Evolutionary conservation across 2,797 vertebrate genomes (phyloP).

Genomic region (Pachyuromys duprasi): DNA sequence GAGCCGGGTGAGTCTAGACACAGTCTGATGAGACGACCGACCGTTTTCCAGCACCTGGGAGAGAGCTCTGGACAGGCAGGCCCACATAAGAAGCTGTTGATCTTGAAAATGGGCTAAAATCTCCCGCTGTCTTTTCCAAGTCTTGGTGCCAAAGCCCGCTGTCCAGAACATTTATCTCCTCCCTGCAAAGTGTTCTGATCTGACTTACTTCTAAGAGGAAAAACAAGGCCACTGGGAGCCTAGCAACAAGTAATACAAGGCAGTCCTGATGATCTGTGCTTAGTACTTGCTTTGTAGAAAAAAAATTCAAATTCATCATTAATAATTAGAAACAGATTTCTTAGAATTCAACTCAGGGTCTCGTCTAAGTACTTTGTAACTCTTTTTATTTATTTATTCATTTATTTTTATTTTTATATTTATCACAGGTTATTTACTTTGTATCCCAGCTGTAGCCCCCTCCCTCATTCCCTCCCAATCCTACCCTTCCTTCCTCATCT

Average conservation of each 20-base stretch:
- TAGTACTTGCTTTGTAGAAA: not conserved
- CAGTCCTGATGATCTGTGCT: not conserved
- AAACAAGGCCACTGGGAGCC: not conserved
- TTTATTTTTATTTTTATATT: too few relatives aligned
- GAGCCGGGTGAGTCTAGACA: not conserved
- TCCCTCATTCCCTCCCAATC: too few relatives aligned
- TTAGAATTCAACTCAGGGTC: not conserved
- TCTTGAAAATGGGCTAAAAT: constrained; percentile 43
- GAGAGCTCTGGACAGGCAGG: not conserved
- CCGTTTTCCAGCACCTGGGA: not conserved
- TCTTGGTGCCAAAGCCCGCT: not conserved
- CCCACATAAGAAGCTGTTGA: not conserved
- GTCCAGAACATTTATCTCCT: not conserved
- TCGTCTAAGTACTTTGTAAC: not conserved
- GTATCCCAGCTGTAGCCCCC: too few relatives aligned
- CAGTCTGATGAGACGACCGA: accelerated
- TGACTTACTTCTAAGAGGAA: not conserved
- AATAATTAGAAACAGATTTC: not conserved
- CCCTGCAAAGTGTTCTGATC: not conserved
- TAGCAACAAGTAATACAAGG: not conserved
- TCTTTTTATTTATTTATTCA: too few relatives aligned
- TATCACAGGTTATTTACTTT: too few relatives aligned
- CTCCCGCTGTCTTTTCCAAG: not conserved
- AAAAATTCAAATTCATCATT: not conserved
- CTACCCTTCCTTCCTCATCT: too few relatives aligned